Evolutionary conservation across 1,140 invertebrate genomes (phyloP).

Genomic region (Drosophila burlai): DNA sequence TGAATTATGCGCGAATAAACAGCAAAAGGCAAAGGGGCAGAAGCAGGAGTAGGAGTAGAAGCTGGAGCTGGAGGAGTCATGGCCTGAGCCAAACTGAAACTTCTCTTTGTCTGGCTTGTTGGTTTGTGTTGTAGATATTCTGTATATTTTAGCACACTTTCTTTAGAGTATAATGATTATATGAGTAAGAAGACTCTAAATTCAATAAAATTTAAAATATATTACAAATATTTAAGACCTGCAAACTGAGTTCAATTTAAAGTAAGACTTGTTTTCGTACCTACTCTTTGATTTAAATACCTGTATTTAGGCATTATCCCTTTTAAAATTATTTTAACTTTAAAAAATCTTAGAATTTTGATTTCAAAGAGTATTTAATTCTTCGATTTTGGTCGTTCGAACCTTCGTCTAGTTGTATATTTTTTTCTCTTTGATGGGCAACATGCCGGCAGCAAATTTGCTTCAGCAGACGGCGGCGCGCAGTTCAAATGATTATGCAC

Average conservation of each 20-base stretch:
- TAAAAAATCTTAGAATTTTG: fast-evolving
- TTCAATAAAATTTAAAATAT: neutral
- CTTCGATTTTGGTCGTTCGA: neutral
- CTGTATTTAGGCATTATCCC: neutral
- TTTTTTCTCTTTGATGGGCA: constrained; percentile 57
- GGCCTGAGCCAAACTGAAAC: constrained; percentile 47
- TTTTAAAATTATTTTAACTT: neutral
- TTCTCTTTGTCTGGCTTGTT: constrained; percentile 74
- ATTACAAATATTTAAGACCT: neutral
- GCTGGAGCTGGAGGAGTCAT: constrained; percentile 49
- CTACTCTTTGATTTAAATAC: neutral
- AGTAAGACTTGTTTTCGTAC: too few relatives aligned
- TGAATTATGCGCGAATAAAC: constrained; percentile 84
- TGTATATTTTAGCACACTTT: constrained; percentile 30
- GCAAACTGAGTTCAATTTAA: too few relatives aligned
- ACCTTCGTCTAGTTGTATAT: constrained; percentile 15
- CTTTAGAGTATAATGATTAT: neutral
- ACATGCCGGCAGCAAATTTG: constrained; percentile 78
- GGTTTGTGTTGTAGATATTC: constrained; percentile 41
- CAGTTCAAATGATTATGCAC: constrained; percentile 81
- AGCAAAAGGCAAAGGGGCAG: constrained; percentile 60
- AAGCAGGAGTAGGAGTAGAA: constrained; percentile 28
- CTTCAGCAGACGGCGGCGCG: constrained; percentile 61
- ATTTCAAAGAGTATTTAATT: neutral
- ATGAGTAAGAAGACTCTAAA: neutral